phyloP scores from a whole-genome alignment of 2,113 vertebrate species.

The Redunca redunca region DNA sequence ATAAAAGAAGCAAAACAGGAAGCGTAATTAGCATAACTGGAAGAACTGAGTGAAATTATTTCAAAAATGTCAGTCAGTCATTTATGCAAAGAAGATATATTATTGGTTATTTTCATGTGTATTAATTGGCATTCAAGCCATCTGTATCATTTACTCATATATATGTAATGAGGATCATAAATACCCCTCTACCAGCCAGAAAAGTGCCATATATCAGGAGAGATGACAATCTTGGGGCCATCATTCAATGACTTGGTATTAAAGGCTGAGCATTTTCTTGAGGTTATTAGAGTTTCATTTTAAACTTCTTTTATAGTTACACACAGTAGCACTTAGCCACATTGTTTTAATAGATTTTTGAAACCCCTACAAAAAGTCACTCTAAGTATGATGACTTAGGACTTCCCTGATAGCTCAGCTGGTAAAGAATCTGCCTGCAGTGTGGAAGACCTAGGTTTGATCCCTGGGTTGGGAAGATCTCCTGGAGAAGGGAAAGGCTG shows the following conservation, averaged over 20 bases:
- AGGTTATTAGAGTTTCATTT: constrained; percentile 41
- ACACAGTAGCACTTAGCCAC: neutral
- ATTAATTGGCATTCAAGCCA: constrained; percentile 67
- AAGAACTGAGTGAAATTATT: constrained; percentile 42
- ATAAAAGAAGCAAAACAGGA: neutral
- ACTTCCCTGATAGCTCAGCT: neutral
- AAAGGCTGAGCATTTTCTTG: constrained; percentile 46
- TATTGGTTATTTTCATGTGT: constrained; percentile 57
- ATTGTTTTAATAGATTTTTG: constrained; percentile 28
- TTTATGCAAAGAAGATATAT: constrained; percentile 60
- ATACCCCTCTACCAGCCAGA: constrained; percentile 42
- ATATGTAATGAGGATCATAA: constrained; percentile 29
- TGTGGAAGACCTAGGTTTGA: neutral
- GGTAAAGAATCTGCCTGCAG: neutral
- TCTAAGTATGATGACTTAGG: neutral
- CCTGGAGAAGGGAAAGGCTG: neutral
- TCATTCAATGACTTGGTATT: constrained; percentile 23
- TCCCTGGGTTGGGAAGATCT: neutral
- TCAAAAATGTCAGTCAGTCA: constrained; percentile 48
- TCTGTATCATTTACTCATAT: constrained; percentile 56
- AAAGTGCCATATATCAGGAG: constrained; percentile 47
- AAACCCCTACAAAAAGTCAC: neutral
- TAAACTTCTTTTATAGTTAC: constrained; percentile 18
- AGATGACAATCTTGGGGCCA: constrained; percentile 44
- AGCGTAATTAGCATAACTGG: constrained; percentile 34